Evolutionary conservation across 2,113 vertebrate species (phyloP), one percentile per base, ranked within the genome.

Genomic region (Leptodactylus fuscus): DNA sequence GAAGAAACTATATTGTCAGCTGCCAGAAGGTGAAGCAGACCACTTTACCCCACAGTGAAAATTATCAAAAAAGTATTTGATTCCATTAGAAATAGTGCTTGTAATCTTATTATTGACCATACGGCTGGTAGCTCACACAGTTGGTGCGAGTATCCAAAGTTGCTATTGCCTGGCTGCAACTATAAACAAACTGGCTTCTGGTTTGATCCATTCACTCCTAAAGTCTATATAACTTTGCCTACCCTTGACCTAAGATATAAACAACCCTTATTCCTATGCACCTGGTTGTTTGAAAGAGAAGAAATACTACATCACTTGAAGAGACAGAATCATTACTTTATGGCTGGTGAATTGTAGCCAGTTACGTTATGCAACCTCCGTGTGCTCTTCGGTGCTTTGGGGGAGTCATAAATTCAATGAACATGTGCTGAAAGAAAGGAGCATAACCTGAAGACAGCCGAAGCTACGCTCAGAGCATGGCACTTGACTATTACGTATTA

Each of bases 361-460:
- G 34, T 55, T 83, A 51, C 8, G 22, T 24, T 36, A 71, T 22
- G 32, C 53, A 80, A 62, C 77, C 53, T 41, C 36, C 15, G 15
- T 22, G 36, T 10, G 36, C 77, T 62, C 65, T 18, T 27, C 32
- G 4, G 18, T 8, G 65, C 48, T 82, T 48, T 53, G 69, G 69
- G 36, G 32, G 41, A 74, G 49, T 58, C 51, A 75, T 83, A 83
- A 74, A 83, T 83, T 55, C 55, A 55, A 60, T 38, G 4, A 80
- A 79, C 9, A 44, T 80, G 77, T 62, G 55, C 53, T 44, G 77
- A 80, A 18, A 62, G 53, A 62, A 80, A 62, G 15, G 34, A 60
- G 76, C 51, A 79, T 58, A 60, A 79, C 76, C 53, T 41, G 76
- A 15, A 60, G 76, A 58, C 51, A 36, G 49, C 75, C 20, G 76